Evolutionary conservation across 2,113 vertebrate species (phyloP), one percentile per base, ranked within the genome.

Genomic region (Sylvia atricapilla): DNA sequence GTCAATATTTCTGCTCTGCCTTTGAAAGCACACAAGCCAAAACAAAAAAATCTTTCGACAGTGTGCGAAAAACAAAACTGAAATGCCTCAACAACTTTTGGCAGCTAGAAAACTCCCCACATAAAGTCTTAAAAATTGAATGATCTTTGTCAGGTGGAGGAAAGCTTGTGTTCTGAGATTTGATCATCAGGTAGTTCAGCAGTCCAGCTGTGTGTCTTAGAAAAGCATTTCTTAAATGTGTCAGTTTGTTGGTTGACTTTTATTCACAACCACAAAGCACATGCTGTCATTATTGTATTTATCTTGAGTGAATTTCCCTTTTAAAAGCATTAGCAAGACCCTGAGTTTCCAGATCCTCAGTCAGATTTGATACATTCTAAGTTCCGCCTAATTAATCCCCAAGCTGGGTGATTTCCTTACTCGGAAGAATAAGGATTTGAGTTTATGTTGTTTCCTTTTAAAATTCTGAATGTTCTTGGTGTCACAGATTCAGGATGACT

Each of bases 1-100:
- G 70, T 95, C 84, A 89, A 79, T 76, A 90, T 56, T 95, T 92
- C 90, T 90, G 50, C 89, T 77, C 70, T 84, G 77, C 39, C 44
- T 94, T 93, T 74, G 83, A 84, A 93, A 94, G 76, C 50, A 68
- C 66, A 81, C 60, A 84, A 83, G 44, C 56, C 63, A 81, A 89
- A 95, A 94, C 75, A 97, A 96, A 95, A 95, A 94, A 82, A 86
- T 94, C 95, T 88, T 95, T 90, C 88, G 75, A 96, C 55, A 78
- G 86, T 20, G 72, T 69, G 88, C 4, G 25, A 76, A 87, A 97
- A 96, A 66, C 81, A 96, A 96, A 94, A 73, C 70, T 62, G 72
- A 86, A 95, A 92, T 4, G 5, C 75, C 91, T 92, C 67, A 85
- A 67, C 63, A 93, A 39, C 50, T 62, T 90, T 86, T 86, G 2